phyloP scores from a whole-genome alignment of 2,797 vertebrate species.

The Pelochelys cantorii region DNA sequence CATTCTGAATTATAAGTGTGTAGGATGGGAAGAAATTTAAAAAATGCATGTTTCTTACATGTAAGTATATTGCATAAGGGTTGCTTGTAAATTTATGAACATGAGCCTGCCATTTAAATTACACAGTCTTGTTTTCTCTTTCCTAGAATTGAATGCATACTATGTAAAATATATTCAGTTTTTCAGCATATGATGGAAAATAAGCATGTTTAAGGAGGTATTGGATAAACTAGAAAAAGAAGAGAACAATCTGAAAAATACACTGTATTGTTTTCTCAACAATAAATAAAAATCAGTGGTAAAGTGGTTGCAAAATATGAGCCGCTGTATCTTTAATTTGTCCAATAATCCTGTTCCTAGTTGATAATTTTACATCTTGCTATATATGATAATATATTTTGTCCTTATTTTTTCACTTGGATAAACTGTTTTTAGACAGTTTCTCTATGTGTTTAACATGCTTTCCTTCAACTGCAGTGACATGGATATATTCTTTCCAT shows the following conservation, averaged over 20 bases:
- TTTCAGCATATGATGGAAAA: not conserved
- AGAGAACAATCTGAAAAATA: not conserved
- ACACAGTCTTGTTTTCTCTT: not conserved
- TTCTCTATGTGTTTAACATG: constrained; percentile 22
- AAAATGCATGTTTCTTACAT: not conserved
- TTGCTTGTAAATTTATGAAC: not conserved
- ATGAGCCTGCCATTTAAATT: not conserved
- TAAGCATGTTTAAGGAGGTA: constrained; percentile 21
- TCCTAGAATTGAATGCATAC: not conserved
- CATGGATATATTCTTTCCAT: constrained; percentile 12
- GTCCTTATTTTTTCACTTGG: constrained; percentile 22
- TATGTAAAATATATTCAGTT: not conserved
- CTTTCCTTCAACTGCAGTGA: constrained; percentile 26
- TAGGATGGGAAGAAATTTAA: not conserved
- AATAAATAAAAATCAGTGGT: not conserved
- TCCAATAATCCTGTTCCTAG: not conserved
- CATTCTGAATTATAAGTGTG: not conserved
- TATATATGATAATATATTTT: not conserved
- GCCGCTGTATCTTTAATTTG: constrained; percentile 5
- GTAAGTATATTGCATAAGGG: not conserved
- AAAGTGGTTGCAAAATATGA: constrained; percentile 18
- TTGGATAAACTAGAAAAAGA: not conserved
- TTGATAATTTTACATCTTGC: not conserved
- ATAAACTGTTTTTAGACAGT: constrained; percentile 31
- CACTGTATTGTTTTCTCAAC: not conserved